A percentile compares a stretch with the other conserved stretches of the same genome.
phyloP scores from a whole-genome alignment of 2,888 invertebrate species.

The Amphipyra tragopoginis region DNA sequence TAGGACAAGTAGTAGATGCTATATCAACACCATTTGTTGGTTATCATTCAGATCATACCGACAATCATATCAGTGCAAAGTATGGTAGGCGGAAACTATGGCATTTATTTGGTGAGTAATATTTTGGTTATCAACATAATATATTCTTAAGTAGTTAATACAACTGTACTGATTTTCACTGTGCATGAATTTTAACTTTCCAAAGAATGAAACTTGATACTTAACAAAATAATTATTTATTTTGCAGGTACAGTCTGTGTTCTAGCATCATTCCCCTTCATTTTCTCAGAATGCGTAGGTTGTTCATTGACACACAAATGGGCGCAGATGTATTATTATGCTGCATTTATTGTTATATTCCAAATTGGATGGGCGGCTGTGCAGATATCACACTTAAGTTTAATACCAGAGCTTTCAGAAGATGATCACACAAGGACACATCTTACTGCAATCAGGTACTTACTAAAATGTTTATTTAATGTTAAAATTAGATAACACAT shows the following conservation, averaged over 20 bases:
- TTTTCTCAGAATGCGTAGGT: slow-evolving; percentile 94
- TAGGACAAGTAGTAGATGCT: slow-evolving; percentile 96
- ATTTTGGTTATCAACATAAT: not conserved
- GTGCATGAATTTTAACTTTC: no score
- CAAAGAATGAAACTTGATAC: no score
- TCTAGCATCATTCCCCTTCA: slow-evolving; percentile 95
- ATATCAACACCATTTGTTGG: slow-evolving; percentile 97
- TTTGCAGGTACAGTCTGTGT: slow-evolving; percentile 93
- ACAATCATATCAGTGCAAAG: slow-evolving; percentile 91
- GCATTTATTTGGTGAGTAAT: slow-evolving; percentile 95
- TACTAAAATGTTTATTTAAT: not conserved
- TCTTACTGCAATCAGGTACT: slow-evolving; percentile 93
- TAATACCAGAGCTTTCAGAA: slow-evolving; percentile 95
- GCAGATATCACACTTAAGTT: slow-evolving; percentile 96
- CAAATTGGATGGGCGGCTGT: slow-evolving; percentile 98
- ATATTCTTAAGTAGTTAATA: not conserved
- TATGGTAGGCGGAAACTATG: slow-evolving; percentile 96
- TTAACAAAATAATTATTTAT: not conserved
- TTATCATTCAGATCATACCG: slow-evolving; percentile 93
- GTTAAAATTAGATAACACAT: no score
- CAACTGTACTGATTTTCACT: not conserved
- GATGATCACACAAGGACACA: slow-evolving; percentile 93
- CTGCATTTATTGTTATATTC: slow-evolving; percentile 94
- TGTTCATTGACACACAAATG: slow-evolving; percentile 91
- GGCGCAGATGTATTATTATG: slow-evolving; percentile 94